phyloP scores from a whole-genome alignment of 2,888 invertebrate species.

The Xestoiulus laeticollis region DNA sequence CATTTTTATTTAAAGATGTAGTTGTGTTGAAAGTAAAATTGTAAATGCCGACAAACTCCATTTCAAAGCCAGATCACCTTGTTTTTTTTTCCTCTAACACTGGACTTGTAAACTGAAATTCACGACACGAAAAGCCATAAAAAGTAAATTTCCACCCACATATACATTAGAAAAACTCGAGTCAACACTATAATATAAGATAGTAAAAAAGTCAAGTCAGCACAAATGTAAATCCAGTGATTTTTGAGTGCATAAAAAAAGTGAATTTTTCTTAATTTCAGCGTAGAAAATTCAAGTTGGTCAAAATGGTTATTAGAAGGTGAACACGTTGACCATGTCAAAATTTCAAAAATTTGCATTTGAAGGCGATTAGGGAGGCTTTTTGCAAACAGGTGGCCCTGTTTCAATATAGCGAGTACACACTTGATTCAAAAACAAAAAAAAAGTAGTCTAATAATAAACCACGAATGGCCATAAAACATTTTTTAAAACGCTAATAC shows the following conservation, averaged over 20 bases:
- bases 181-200: background rate
- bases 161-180: background rate
- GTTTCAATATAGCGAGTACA: background rate
- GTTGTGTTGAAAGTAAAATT: too few relatives aligned
- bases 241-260: background rate
- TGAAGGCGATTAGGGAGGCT: background rate
- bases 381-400: conserved; percentile 18
- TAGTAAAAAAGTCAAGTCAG: background rate
- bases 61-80: too few relatives aligned
- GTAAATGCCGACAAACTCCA: too few relatives aligned
- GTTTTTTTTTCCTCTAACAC: too few relatives aligned
- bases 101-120: background rate
- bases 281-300: background rate
- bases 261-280: background rate
- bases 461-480: conserved; percentile 11
- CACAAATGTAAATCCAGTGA: background rate
- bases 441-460: conserved; percentile 16
- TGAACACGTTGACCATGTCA: background rate
- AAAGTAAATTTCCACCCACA: background rate
- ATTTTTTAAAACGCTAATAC: too few relatives aligned
- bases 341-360: conserved; percentile 5
- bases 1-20: too few relatives aligned
- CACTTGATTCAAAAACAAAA: background rate
- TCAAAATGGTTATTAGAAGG: background rate
- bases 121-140: background rate